Conservation (phyloP, 2,797 vertebrate genomes). For the Mormyrops attenuatus region DNA sequence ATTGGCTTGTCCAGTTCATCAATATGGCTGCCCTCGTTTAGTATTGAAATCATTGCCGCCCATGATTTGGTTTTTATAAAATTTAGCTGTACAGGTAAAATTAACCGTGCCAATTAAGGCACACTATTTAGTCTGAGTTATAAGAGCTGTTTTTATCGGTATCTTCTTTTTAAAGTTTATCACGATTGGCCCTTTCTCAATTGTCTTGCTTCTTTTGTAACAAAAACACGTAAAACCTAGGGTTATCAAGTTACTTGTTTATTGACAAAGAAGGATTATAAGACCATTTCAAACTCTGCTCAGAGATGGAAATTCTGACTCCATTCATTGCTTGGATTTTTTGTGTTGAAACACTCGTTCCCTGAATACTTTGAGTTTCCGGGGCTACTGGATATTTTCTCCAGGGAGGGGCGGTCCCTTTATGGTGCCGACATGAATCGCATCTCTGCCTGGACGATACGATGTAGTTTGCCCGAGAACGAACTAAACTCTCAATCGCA, state of each 20-base stretch:
- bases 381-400: slow-evolving; percentile 19
- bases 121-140: not conserved
- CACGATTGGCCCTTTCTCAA: not conserved
- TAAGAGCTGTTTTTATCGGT: not conserved
- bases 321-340: not conserved
- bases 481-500: not conserved
- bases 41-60: not conserved
- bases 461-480: not conserved
- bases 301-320: not conserved
- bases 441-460: not conserved
- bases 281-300: not conserved
- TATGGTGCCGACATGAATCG: not conserved
- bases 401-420: not conserved
- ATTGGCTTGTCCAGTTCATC: not conserved
- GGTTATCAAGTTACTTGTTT: not conserved
- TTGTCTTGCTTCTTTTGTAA: not conserved
- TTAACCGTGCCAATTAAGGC: not conserved
- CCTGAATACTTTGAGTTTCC: not conserved
- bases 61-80: not conserved
- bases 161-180: not conserved
- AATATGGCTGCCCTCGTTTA: not conserved
- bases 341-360: not conserved
- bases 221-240: not conserved
- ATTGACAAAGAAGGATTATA: not conserved
- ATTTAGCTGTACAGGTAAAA: not conserved